phyloP scores from a whole-genome alignment of 2,888 invertebrate genomes.

The Exocentrus adspersus region DNA sequence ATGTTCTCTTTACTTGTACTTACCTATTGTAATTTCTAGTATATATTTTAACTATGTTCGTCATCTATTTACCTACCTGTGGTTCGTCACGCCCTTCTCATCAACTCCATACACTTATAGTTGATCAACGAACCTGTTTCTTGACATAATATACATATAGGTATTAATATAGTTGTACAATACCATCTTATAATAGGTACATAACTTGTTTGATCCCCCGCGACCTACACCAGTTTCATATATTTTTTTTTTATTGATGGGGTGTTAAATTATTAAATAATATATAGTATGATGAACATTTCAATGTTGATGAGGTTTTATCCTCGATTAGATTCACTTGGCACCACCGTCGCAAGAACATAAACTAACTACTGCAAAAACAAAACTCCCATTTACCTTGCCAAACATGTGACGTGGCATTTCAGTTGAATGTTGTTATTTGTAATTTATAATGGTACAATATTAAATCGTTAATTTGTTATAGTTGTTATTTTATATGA shows the following conservation, averaged over 20 bases:
- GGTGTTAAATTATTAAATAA: slow-evolving; percentile 47
- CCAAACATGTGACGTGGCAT: slow-evolving; percentile 57
- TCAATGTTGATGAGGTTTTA: slow-evolving; percentile 36
- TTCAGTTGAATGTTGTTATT: slow-evolving; percentile 64
- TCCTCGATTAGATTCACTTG: slow-evolving; percentile 36
- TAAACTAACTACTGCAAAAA: slow-evolving; percentile 39
- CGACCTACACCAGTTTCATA: slow-evolving; percentile 41
- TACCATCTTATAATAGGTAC: slow-evolving; percentile 31
- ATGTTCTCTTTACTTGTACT: slow-evolving; percentile 47
- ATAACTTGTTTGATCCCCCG: slow-evolving; percentile 38
- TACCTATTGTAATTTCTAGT: slow-evolving; percentile 55
- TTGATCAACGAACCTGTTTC: slow-evolving; percentile 43
- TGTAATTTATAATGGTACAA: slow-evolving; percentile 62
- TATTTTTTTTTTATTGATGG: slow-evolving; percentile 48
- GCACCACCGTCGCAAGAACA: slow-evolving; percentile 39
- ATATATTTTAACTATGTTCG: slow-evolving; percentile 52
- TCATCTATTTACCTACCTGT: slow-evolving; percentile 53
- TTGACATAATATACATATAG: slow-evolving; percentile 33
- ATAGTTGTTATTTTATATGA: slow-evolving; percentile 63
- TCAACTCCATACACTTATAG: slow-evolving; percentile 61
- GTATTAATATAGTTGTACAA: slow-evolving; percentile 37
- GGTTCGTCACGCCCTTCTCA: slow-evolving; percentile 60
- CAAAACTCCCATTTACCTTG: slow-evolving; percentile 51
- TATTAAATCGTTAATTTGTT: slow-evolving; percentile 63
- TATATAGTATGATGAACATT: slow-evolving; percentile 31